Percentiles rank a stretch among this genome's conserved stretches.
These are phyloP conservation scores for Dendronephthya gigantea DNA, from an alignment of 64 coral and sea anemone genomes.

Conservation along the genomic window DNA sequence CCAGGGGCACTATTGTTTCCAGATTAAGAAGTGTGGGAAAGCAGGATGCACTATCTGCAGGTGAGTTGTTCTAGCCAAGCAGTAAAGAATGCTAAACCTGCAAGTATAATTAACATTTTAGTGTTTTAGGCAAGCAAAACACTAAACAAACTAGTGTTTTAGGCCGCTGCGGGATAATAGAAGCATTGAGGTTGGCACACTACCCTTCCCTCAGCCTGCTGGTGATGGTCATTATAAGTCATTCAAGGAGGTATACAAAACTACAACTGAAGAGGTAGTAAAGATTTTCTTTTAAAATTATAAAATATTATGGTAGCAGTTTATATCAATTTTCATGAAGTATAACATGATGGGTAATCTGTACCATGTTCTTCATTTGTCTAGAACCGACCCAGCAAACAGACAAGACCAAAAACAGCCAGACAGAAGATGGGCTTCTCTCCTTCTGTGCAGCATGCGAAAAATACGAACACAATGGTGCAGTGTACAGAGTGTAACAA, in stretches of 20 bases:
- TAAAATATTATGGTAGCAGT: too few species aligned
- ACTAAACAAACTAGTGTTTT: background rate
- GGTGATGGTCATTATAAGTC: background rate
- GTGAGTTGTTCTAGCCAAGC: background rate
- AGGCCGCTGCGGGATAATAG: background rate
- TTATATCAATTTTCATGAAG: background rate
- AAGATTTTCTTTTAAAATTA: too few species aligned
- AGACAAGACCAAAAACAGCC: background rate
- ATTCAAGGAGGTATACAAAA: background rate
- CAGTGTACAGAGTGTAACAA: background rate
- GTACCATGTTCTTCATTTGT: background rate
- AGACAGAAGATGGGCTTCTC: background rate
- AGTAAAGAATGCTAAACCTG: background rate
- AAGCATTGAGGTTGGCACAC: background rate
- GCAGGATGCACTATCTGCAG: conserved; percentile 8
- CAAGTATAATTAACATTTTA: background rate
- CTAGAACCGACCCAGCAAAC: background rate
- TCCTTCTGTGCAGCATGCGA: background rate
- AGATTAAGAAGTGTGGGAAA: conserved; percentile 19
- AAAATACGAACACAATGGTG: background rate
- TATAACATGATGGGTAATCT: background rate
- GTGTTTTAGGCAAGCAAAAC: background rate
- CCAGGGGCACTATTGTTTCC: conserved; percentile 7
- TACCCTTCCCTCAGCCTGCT: background rate
- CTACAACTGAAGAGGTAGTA: background rate